phyloP scores from a whole-genome alignment of 2,113 vertebrate genomes.

The Azemiops feae region DNA sequence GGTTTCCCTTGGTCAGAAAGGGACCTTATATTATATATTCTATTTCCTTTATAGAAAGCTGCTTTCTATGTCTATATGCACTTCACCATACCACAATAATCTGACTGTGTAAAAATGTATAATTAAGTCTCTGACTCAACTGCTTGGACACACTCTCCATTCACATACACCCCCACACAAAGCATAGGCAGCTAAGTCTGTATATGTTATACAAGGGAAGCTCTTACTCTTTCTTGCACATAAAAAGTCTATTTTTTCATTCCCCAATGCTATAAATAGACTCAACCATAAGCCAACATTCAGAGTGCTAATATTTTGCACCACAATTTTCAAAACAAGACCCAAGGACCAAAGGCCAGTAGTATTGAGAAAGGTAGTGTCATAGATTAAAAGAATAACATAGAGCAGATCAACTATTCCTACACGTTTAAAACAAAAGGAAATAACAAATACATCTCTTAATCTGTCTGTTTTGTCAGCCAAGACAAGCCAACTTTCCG shows the following conservation, averaged over 20 bases:
- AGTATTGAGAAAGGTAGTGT: neutral
- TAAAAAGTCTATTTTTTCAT: constrained; percentile 53
- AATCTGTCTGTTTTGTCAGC: constrained; percentile 65
- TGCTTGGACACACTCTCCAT: constrained; percentile 51
- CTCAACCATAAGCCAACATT: constrained; percentile 46
- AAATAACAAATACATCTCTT: neutral
- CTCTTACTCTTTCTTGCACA: constrained; percentile 30
- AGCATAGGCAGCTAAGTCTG: constrained; percentile 38
- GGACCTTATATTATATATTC: neutral
- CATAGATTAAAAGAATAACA: constrained; percentile 22
- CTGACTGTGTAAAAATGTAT: constrained; percentile 52
- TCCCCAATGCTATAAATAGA: constrained; percentile 44
- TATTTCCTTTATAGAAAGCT: constrained; percentile 20
- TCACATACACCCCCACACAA: constrained; percentile 52
- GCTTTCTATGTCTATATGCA: constrained; percentile 33
- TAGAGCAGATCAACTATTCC: neutral
- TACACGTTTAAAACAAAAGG: neutral
- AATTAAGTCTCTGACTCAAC: constrained; percentile 61
- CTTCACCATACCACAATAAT: constrained; percentile 55
- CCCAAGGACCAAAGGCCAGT: neutral
- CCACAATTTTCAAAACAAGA: neutral
- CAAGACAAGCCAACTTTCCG: constrained; percentile 89
- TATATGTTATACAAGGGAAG: constrained; percentile 43
- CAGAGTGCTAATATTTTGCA: constrained; percentile 6
- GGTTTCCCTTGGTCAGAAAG: constrained; percentile 12